Percentiles rank a stretch among this genome's conserved stretches.
Conservation (phyloP, 2,113 vertebrate species). For the Trematomus loennbergii region DNA sequence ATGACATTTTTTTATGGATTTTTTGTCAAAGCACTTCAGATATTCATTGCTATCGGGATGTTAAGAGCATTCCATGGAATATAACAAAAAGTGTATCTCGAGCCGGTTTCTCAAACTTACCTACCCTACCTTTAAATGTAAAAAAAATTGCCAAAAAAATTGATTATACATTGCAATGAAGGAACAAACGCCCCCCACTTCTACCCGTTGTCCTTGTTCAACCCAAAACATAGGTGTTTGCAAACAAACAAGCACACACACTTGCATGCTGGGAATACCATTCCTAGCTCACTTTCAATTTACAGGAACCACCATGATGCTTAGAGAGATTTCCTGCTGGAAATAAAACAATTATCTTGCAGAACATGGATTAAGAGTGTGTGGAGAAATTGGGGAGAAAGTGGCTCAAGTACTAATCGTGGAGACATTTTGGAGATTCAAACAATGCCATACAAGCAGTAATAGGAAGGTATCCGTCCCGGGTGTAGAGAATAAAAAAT, state of each 20-base stretch:
- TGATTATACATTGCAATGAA: not conserved
- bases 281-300: conserved; percentile 12
- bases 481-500: not conserved
- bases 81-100: too few species aligned
- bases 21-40: too few species aligned
- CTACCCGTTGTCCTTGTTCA: not conserved
- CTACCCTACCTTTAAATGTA: too few species aligned
- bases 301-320: not conserved
- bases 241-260: conserved; percentile 65
- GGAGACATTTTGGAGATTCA: not conserved
- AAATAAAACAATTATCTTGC: conserved; percentile 29
- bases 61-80: too few species aligned
- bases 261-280: conserved; percentile 29
- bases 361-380: conserved; percentile 6
- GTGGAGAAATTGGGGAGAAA: conserved; percentile 7
- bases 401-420: not conserved
- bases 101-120: too few species aligned
- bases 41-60: too few species aligned
- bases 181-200: not conserved
- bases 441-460: not conserved
- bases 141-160: not conserved
- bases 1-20: too few species aligned
- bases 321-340: conserved; percentile 51
- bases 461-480: not conserved
- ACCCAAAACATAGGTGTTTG: conserved; percentile 45